phyloP scores from a whole-genome alignment of 2,888 invertebrate genomes.

The Cerceris rybyensis region DNA sequence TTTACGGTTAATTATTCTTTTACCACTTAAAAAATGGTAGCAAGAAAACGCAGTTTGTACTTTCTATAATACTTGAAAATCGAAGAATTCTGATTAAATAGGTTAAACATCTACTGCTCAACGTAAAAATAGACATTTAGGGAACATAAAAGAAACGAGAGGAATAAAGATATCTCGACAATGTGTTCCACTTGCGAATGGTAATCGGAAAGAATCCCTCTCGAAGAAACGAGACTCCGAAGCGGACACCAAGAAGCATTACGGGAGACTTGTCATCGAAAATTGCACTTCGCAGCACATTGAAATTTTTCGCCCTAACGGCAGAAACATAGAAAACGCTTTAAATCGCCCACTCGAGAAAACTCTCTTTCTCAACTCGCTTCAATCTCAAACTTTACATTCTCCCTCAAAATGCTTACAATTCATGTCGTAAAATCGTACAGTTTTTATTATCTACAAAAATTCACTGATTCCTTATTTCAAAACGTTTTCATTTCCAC shows the following conservation, averaged over 20 bases:
- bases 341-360: constrained; percentile 1
- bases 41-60: no score
- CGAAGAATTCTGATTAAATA: no score
- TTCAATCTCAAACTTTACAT: background rate
- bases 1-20: no score
- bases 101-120: no score
- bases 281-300: constrained; percentile 35
- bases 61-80: no score
- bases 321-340: constrained; percentile 16
- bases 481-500: no score
- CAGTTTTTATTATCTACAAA: no score
- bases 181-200: constrained; percentile 40
- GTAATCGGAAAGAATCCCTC: constrained; percentile 18
- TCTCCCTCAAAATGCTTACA: background rate
- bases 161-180: constrained; percentile 22
- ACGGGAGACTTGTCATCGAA: constrained; percentile 48
- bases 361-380: background rate
- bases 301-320: constrained; percentile 29
- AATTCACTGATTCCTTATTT: no score
- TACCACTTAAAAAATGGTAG: no score
- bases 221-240: constrained; percentile 38
- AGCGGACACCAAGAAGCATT: constrained; percentile 45
- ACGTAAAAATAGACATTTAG: background rate
- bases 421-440: no score
- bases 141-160: background rate